These are phyloP conservation scores for Nasonia oneida DNA, from an alignment of 2,888 invertebrate genomes.

Conservation along the genomic window DNA sequence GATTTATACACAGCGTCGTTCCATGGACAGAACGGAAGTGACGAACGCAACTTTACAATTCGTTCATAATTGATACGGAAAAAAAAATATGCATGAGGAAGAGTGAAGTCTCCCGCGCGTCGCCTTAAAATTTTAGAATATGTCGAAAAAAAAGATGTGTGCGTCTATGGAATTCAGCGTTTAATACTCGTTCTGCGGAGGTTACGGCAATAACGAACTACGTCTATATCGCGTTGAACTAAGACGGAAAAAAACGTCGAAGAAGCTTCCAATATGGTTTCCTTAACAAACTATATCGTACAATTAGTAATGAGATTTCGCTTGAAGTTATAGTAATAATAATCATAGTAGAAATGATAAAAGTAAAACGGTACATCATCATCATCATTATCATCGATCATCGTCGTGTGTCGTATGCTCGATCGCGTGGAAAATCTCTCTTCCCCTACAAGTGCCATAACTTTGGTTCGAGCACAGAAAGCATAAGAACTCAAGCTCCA, in stretches of 20 bases:
- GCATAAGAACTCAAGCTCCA: slow-evolving; percentile 17
- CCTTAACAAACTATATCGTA: slow-evolving; percentile 49
- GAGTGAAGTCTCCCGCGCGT: slow-evolving; percentile 50
- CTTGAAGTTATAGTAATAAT: slow-evolving; percentile 43
- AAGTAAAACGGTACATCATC: slow-evolving; percentile 17
- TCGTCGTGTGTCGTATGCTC: slow-evolving; percentile 48
- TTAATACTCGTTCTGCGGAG: slow-evolving; percentile 13
- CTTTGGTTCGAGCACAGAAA: slow-evolving; percentile 59
- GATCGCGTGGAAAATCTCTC: slow-evolving; percentile 31
- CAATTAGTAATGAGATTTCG: slow-evolving; percentile 59
- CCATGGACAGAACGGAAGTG: slow-evolving; percentile 30
- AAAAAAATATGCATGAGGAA: slow-evolving; percentile 24
- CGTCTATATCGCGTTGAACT: slow-evolving; percentile 6
- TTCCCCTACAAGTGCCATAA: slow-evolving; percentile 35
- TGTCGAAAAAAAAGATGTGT: slow-evolving; percentile 9
- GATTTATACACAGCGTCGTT: slow-evolving; percentile 8
- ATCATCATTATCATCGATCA: slow-evolving; percentile 37
- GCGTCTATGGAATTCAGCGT: slow-evolving; percentile 1
- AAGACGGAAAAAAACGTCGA: slow-evolving; percentile 44
- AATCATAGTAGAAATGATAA: slow-evolving; percentile 18
- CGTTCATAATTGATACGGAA: slow-evolving; percentile 19
- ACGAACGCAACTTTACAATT: not conserved
- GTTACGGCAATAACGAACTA: slow-evolving; percentile 12
- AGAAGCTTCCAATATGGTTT: slow-evolving; percentile 21
- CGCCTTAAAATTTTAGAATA: slow-evolving; percentile 33